Evolutionary conservation across 1,140 invertebrate genomes (phyloP), one percentile per base, ranked within the genome.

Genomic region (Pogonomyrmex californicus): DNA sequence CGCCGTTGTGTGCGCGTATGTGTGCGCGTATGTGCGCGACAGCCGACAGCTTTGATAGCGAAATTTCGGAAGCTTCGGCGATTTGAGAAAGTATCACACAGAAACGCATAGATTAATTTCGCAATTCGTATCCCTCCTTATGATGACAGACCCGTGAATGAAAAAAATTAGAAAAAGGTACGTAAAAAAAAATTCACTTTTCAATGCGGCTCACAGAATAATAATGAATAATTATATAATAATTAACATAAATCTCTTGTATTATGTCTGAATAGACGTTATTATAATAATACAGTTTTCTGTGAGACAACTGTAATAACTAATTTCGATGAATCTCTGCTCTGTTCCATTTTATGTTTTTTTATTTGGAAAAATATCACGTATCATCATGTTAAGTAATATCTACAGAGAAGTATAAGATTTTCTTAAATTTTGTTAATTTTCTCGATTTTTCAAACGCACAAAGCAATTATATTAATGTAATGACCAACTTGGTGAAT

Each of bases 41-140:
- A 47, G 36, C 41, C 36, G 38, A 83, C 66, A 23, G 23, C 17
- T 73, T 73, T 49, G 58, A 86, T 71, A 62, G 60, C 65, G 66
- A 86, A 88, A 82, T 85, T 86, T 83, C 12, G 54, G 54, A 12
- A 51, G 60, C 33, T 56, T 12, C 4, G 38, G 2, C 23, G 23
- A 14, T 1, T 23, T 9, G n/a, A 81, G 47, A 71, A 23, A 66
- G 12, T 36, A 38, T 14, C 9, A 23, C 36, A 70, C 38, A 56
- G 9, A 44, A 44, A 54, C n/a, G 6, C 12, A 10, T n/a, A 41
- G 10, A 36, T 81, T 65, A 23, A 14, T 41, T 70, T 44, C 30
- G 23, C 14, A 41, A 62, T 77, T 23, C 23, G 23, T 14, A 41
- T 10, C 0, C 14, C 2, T 41, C 38, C 54, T 23, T 23, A 23